These are phyloP conservation scores for Gadopsis marmoratus DNA, from an alignment of 2,797 vertebrate genomes.

Conservation along the genomic window DNA sequence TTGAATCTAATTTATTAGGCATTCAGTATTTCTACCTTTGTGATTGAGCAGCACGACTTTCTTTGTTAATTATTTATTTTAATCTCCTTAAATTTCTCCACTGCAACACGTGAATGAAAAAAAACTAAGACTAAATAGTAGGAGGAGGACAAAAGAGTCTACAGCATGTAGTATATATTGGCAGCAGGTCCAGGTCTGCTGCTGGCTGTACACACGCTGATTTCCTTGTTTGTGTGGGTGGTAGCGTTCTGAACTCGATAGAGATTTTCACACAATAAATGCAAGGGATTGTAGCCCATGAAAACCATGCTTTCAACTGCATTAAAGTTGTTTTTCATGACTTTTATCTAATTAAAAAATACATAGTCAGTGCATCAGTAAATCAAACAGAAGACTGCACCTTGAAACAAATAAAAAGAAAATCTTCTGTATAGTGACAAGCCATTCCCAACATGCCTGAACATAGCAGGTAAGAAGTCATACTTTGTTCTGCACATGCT, in stretches of 20 bases:
- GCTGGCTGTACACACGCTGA: conserved; percentile 41
- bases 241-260: conserved; percentile 24
- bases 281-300: background rate
- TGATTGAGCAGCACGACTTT: background rate
- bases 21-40: background rate
- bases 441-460: background rate
- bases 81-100: background rate
- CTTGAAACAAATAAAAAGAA: background rate
- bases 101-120: conserved; percentile 11
- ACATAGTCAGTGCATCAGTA: background rate
- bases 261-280: conserved; percentile 26
- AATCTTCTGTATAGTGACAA: background rate
- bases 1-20: background rate
- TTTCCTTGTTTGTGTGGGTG: conserved; percentile 42
- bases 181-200: conserved; percentile 47
- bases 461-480: conserved; percentile 11
- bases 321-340: background rate
- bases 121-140: background rate
- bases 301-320: background rate
- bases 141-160: conserved; percentile 31
- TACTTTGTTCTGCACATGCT: conserved; percentile 20
- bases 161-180: conserved; percentile 19
- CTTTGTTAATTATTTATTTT: background rate
- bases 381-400: background rate
- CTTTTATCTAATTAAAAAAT: background rate